Evolutionary conservation across 53 echinoderm and acorn worm species (phyloP).

Genomic region (Holothuria scabra): DNA sequence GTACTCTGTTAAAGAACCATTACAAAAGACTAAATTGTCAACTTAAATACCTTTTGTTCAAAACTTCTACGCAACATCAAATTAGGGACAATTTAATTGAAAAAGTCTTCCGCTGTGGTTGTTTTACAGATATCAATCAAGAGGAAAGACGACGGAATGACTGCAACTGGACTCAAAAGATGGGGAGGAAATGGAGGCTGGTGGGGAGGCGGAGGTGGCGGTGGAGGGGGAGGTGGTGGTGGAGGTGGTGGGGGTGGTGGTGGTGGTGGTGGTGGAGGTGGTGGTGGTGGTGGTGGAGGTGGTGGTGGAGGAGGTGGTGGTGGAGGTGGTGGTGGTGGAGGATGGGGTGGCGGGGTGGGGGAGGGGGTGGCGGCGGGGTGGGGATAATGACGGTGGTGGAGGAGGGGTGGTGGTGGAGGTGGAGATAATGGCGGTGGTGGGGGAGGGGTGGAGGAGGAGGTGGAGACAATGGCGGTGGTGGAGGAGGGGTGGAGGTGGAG

Average conservation of each 20-base stretch:
- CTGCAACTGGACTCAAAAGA: no score
- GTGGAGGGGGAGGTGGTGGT: not conserved
- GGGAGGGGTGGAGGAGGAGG: not conserved
- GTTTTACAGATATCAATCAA: no score
- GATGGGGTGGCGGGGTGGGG: not conserved
- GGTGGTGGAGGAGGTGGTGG: not conserved
- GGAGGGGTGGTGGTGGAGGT: not conserved
- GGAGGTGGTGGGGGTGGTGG: not conserved
- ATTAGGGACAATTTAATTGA: no score
- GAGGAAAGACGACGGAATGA: no score
- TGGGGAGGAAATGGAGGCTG: not conserved
- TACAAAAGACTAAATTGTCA: no score
- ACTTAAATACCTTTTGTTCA: no score
- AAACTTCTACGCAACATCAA: no score
- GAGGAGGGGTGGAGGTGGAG: not conserved
- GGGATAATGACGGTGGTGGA: not conserved
- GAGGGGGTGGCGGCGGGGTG: not conserved
- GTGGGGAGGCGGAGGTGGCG: constrained; percentile 1
- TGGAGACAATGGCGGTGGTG: not conserved
- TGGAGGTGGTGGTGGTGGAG: not conserved
- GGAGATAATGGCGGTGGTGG: not conserved
- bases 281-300: not conserved
- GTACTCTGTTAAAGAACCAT: no score
- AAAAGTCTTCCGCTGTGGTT: no score
- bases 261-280: not conserved